These are phyloP conservation scores for Alces alces DNA, from an alignment of 2,113 vertebrate species.

Conservation along the genomic window DNA sequence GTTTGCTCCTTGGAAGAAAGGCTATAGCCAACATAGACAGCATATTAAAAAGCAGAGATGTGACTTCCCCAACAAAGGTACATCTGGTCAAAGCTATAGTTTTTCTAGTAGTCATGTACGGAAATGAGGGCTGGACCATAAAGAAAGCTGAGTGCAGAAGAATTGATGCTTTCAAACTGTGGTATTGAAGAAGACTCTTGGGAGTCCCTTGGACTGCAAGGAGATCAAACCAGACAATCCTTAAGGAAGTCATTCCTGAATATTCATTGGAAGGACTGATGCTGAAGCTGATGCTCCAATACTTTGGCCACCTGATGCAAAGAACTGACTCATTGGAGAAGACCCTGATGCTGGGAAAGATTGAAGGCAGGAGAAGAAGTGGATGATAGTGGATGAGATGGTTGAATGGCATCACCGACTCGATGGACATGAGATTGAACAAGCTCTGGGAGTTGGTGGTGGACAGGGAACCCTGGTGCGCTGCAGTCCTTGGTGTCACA, in stretches of 20 bases:
- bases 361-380: neutral
- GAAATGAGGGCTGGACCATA: neutral
- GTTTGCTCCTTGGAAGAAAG: neutral
- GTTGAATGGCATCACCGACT: fast-evolving
- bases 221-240: neutral
- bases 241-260: neutral
- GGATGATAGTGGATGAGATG: neutral
- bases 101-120: neutral
- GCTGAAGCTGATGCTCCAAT: neutral
- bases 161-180: neutral
- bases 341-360: neutral
- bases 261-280: neutral
- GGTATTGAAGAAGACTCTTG: neutral
- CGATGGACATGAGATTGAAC: neutral
- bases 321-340: neutral
- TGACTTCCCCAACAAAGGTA: neutral
- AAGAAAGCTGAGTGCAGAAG: neutral
- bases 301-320: neutral
- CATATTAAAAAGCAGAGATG: neutral
- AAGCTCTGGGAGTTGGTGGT: neutral
- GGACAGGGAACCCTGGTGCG: neutral
- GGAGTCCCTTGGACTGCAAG: neutral
- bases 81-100: neutral
- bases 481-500: neutral
- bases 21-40: neutral